Evolutionary conservation across 35 echinoderm and acorn worm species (phyloP).

Genomic region (Acanthaster planci): DNA sequence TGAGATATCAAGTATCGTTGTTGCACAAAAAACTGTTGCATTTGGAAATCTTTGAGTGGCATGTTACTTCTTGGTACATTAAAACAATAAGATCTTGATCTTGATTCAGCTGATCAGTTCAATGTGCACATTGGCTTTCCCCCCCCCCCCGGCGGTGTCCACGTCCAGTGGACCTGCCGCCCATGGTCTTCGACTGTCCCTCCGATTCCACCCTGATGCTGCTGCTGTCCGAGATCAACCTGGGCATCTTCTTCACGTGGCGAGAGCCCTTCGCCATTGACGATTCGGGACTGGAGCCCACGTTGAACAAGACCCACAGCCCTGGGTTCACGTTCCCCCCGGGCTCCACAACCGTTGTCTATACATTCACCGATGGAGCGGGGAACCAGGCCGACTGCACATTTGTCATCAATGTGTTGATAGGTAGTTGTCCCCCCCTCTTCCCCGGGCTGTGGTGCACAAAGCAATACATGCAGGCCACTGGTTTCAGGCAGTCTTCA

Average conservation of each 20-base stretch:
- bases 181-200: constrained; percentile 12
- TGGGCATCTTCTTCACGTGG: constrained; percentile 6
- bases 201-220: neutral
- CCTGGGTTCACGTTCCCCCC: constrained; percentile 14
- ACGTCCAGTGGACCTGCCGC: constrained; percentile 16
- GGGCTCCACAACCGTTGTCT: constrained; percentile 31
- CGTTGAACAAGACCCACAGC: neutral
- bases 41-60: no score
- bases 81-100: no score
- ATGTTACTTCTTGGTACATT: no score
- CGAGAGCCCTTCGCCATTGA: constrained; percentile 27
- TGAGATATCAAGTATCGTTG: no score
- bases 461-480: no score
- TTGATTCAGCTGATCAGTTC: no score
- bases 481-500: no score
- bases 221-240: constrained; percentile 5
- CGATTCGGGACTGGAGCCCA: constrained; percentile 22
- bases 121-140: no score
- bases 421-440: constrained; percentile 18
- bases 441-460: no score
- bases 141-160: no score
- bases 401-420: constrained; percentile 26
- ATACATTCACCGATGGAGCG: constrained; percentile 29
- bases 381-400: constrained; percentile 41
- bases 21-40: no score